These are phyloP conservation scores for Herpailurus yagouaroundi DNA, from an alignment of 2,113 vertebrate genomes.

Conservation along the genomic window DNA sequence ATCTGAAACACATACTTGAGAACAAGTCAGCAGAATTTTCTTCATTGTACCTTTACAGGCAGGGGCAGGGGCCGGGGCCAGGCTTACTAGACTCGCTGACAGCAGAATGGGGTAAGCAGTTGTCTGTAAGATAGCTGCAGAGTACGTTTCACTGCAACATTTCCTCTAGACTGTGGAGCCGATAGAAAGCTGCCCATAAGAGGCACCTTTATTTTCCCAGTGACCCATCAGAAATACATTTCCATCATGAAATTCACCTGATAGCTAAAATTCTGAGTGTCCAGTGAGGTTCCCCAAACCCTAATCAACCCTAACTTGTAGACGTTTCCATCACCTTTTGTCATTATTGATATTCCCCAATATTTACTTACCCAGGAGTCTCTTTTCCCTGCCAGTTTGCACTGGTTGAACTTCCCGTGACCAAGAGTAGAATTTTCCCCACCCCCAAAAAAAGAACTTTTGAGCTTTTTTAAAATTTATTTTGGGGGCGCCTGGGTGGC, in stretches of 20 bases:
- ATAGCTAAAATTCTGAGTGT: neutral
- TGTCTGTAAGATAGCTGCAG: rapidly evolving
- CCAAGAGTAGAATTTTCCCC: neutral
- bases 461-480: neutral
- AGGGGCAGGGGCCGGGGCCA: neutral
- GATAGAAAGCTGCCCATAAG: neutral
- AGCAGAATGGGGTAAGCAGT: neutral
- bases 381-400: neutral
- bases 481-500: no score
- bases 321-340: neutral
- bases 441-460: neutral
- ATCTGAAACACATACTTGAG: neutral
- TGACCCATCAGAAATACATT: neutral
- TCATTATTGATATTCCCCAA: neutral
- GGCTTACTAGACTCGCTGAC: neutral
- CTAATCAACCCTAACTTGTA: neutral
- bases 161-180: neutral
- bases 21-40: neutral
- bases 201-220: neutral
- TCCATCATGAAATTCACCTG: neutral
- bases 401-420: neutral
- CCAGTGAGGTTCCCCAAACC: neutral
- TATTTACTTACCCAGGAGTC: neutral
- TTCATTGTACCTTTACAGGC: rapidly evolving
- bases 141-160: neutral